Percentiles rank a stretch among this genome's conserved stretches.
Evolutionary conservation across 2,888 invertebrate species (phyloP).

Genomic region (Heliconius aoede): DNA sequence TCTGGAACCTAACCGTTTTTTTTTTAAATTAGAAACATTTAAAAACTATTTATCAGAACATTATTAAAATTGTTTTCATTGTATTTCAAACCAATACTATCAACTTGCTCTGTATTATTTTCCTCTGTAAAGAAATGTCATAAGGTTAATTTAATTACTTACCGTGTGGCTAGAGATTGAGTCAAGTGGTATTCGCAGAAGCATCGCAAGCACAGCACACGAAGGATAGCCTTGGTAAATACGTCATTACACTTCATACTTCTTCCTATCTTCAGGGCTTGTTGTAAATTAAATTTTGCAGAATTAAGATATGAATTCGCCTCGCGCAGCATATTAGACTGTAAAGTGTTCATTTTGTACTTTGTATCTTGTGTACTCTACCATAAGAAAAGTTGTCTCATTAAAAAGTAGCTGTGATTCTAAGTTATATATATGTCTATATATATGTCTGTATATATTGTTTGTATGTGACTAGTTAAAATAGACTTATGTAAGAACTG

Average conservation of each 20-base stretch:
- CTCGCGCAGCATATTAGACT: conserved; percentile 26
- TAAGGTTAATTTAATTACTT: conserved; percentile 34
- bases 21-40: not conserved
- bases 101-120: not conserved
- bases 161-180: conserved; percentile 34
- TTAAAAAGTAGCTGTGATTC: conserved; percentile 11
- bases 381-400: not conserved
- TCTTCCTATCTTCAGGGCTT: conserved; percentile 13
- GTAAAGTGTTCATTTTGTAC: conserved; percentile 21
- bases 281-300: conserved; percentile 31
- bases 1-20: not conserved
- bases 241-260: conserved; percentile 30
- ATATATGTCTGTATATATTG: not conserved
- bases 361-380: conserved; percentile 16
- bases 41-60: not conserved
- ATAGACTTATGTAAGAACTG: too few species aligned
- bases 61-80: not conserved
- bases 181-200: conserved; percentile 41
- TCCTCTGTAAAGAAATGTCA: not conserved
- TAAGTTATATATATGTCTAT: not conserved
- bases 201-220: conserved; percentile 43
- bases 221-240: conserved; percentile 18
- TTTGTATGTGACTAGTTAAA: not conserved
- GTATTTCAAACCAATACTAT: not conserved
- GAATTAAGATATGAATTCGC: conserved; percentile 30